Evolutionary conservation across 2,113 vertebrate species (phyloP).

Genomic region (Gadus macrocephalus): DNA sequence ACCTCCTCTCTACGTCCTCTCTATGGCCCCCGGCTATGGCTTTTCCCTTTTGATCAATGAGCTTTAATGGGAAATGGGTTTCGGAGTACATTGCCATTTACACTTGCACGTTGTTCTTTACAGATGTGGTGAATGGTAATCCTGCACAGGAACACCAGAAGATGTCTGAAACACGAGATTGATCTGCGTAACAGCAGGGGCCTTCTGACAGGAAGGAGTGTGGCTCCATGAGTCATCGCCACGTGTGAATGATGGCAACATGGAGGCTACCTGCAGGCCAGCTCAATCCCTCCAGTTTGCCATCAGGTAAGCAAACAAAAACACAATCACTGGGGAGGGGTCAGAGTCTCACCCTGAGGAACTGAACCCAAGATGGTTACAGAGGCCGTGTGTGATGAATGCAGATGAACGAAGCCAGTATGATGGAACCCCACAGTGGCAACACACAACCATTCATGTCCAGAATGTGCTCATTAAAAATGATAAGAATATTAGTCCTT

Average conservation of each 20-base stretch:
- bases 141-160: constrained; percentile 32
- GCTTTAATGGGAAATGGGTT: constrained; percentile 43
- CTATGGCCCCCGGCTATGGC: constrained; percentile 33
- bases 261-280: not conserved
- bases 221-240: not conserved
- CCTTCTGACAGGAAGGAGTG: not conserved
- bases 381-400: not conserved
- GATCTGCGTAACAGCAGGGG: not conserved
- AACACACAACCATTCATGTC: not conserved
- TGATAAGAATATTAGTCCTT: too few species aligned
- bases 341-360: not conserved
- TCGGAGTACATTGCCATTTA: constrained; percentile 54
- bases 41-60: constrained; percentile 52
- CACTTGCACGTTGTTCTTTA: constrained; percentile 51
- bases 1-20: constrained; percentile 27
- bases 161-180: constrained; percentile 24
- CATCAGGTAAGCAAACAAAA: not conserved
- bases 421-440: not conserved
- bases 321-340: not conserved
- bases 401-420: not conserved
- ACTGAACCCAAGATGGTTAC: not conserved
- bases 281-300: not conserved
- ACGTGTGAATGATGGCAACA: constrained; percentile 4
- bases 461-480: too few species aligned
- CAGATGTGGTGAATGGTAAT: constrained; percentile 52